Evolutionary conservation across 2,888 invertebrate genomes (phyloP), one percentile per base, ranked within the genome.

Genomic region (Cataglyphis cursor): DNA sequence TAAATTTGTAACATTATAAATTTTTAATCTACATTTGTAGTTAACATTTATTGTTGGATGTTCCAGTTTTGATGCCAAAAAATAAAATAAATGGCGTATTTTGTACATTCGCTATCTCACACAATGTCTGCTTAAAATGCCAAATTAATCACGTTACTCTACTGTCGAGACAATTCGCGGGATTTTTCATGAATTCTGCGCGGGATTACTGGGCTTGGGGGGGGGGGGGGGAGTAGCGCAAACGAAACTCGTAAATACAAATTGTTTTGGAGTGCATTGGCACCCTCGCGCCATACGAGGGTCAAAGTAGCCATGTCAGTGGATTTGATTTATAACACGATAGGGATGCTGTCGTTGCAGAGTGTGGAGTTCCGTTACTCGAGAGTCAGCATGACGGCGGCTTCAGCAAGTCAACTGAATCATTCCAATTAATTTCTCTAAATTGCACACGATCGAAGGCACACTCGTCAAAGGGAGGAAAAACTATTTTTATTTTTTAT

Each of bases 271-370:
- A 81, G 76, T 68, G 84, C 85, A 86, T 81, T 62, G 78, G 82
- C 86, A 74, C 80, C 84, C 83, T 85, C 80, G 83, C 66, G 66
- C 75, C 65, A 75, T 24, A 51, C 65, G 84, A 70, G 74, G 87
- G 84, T 85, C 64, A 84, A 90, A 89, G 85, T 85, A 90, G 88
- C 85, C 81, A 81, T 87, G 90, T 90, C 90, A 90, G 86, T 85
- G 62, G n/a, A 51, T 57, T 75, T 88, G 90, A 90, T 90, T 90
- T 90, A 90, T 86, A 81, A 87, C 88, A 59, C 73, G 51, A 68
- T 78, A 35, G 48, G 68, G 73, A 68, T 65, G 78, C 81, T 73
- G 44, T 87, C 74, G 73, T 73, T 75, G 88, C 72, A 59, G 59
- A 85, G 54, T 74, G 68, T 73, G 59, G 24, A 68, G 72, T 76